Evolutionary conservation across 1,140 invertebrate genomes (phyloP), one percentile per base, ranked within the genome.

Genomic region (Pogonomyrmex californicus): DNA sequence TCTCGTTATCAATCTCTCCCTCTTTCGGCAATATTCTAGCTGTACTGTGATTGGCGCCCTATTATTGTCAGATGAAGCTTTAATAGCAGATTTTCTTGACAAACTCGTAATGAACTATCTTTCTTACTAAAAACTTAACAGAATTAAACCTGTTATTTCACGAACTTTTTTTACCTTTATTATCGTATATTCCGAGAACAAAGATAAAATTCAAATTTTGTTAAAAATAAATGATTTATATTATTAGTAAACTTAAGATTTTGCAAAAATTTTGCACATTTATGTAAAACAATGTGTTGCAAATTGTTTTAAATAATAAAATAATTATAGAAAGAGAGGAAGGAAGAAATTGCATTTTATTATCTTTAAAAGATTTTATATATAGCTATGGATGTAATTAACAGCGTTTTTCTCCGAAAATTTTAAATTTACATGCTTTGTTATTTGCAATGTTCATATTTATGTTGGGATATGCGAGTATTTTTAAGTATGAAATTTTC

Each of bases 171-270:
- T 17, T 14, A 47, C 17, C 14, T 30, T 75, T 38, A 56, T 56
- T 75, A 41, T 75, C 51, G 0, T 9, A 9, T 30, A 36, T 56
- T 17, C 6, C 23, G 36, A 12, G 12, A 41, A 56, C 3, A 14
- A 23, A 41, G 7, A 17, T 51, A 2, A 2, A 17, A 76, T 76
- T 33, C 30, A 58, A 60, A 44, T 60, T 41, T 58, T 30, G 17
- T 2, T 30, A n/a, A 30, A 30, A 12, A 30, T 10, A 75, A 30
- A 41, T 14, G n/a, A 76, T 3, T 4, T 38, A 4, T 2, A 14
- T n/a, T 23, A 76, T 76, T 76, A 76, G 41, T 51, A 71, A 76
- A 44, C 10, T 10, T 1, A 5, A 76, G 5, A 62, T 62, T 14
- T 9, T 7, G 30, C n/a, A 23, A 68, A 68, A 30, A 4, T 1